Base-by-base conservation (phyloP, 2,888 invertebrate species). In the Philereme vetulata region DNA sequence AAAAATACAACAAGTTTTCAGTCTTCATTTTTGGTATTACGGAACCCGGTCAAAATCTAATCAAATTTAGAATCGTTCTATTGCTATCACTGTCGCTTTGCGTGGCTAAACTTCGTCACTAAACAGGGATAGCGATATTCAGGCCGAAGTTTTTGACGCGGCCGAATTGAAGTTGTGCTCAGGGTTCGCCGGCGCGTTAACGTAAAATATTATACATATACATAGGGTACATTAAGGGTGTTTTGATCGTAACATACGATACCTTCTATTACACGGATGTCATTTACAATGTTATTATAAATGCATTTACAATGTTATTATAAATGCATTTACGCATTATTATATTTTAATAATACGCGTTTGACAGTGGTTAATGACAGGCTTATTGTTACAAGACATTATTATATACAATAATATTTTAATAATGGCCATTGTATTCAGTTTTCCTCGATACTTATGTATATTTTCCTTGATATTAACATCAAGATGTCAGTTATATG, bases 401-500 rank as follows among this genome's bases (percentile, higher is more conserved):
- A 53, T 54, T 54, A 54, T 53, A 57, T 48, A 51, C 48, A 44
- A 56, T 57, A 61, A 58, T 56, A 67, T 58, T 60, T 51, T 62
- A 67, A 65, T 67, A 64, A 40, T 44, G 11, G 32, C 64, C 21
- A 69, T 69, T 69, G 67, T 69, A 61, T 66, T 63, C 53, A 6
- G 36, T 67, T 69, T 69, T 58, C 67, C 60, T 53, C 33, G 51
- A 32, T 35, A 57, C 44, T 43, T 52, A 49, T 9, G 51, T 51
- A 45, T 57, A 62, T 65, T 69, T 67, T 69, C 69, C 67, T 62
- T 64, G 65, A 60, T 67, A 67, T 67, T 58, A 56, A 65, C 62
- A 62, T 66, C 63, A 46, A 54, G 60, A 51, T 60, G 62, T 64
- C 60, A 42, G 48, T 4, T 49, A n/a, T 50, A 51, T 54, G 68